Base-by-base conservation (phyloP, 2,797 vertebrate species). In the Parambassis ranga region DNA sequence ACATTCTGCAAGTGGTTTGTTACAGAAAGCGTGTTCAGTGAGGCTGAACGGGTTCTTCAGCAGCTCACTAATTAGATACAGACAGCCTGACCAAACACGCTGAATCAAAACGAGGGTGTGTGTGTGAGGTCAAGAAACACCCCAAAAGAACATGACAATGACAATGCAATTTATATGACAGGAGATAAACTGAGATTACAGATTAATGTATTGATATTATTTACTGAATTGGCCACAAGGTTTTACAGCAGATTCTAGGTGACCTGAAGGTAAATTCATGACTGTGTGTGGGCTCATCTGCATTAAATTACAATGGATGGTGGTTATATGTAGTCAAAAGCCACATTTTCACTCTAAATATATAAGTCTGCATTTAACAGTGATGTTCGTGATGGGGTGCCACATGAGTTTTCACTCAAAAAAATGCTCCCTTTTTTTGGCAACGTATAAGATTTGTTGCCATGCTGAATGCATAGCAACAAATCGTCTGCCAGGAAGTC, bases 401-500 rank as follows among this genome's bases (percentile, higher is more conserved):
- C 26, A 14, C n/a, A n/a, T n/a, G n/a, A n/a, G n/a, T n/a, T n/a
- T n/a, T n/a, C n/a, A n/a, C n/a, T n/a, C n/a, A n/a, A n/a, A n/a
- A n/a, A n/a, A n/a, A n/a, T n/a, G n/a, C n/a, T n/a, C n/a, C n/a
- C 10, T 27, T 15, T 41, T 41, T 28, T 41, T 57, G 9, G 24
- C 30, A 52, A 4, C 51, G 36, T 58, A 27, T 64, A 43, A 62
- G 26, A 77, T 70, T 65, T 78, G 74, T 75, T 82, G 63, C 79
- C 75, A 76, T 62, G 70, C 36, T 61, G 50, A 33, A 46, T 75
- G 26, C 51, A 48, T 41, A 58, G 67, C 65, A 65, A 75, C 31
- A 49, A 66, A 56, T 67, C 39, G n/a, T 32, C 71, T 74, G 78
- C 71, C 79, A 88, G 89, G 89, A 91, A 89, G 84, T 87, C 79